Percentiles rank a stretch among this genome's conserved stretches.
These are phyloP conservation scores for Meloidogyne floridensis DNA, from an alignment of 1,140 invertebrate species.

Conservation along the genomic window DNA sequence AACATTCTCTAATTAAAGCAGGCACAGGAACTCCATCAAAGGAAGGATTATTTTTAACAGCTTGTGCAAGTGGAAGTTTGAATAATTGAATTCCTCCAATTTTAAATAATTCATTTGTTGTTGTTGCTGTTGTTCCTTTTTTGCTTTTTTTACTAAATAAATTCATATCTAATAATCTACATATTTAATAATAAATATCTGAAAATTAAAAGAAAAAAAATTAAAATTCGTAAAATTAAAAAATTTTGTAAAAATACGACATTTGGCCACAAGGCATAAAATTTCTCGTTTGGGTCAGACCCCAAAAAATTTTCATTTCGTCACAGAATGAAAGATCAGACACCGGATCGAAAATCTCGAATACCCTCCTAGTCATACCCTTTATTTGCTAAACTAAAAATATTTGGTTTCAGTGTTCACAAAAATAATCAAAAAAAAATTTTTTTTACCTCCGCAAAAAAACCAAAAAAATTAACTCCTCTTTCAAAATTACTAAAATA, in stretches of 20 bases:
- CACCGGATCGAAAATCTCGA: too few species aligned
- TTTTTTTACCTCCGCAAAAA: too few species aligned
- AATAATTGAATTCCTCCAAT: slow-evolving; percentile 33
- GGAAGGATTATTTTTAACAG: slow-evolving; percentile 42
- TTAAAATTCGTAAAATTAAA: neutral
- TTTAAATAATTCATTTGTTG: neutral
- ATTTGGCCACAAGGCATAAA: too few species aligned
- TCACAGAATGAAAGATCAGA: too few species aligned
- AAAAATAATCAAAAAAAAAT: neutral
- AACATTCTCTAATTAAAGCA: slow-evolving; percentile 49
- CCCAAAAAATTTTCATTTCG: too few species aligned
- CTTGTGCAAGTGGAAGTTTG: slow-evolving; percentile 44
- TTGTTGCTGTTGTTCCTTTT: slow-evolving; percentile 16
- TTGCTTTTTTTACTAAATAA: slow-evolving; percentile 36
- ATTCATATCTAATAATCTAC: slow-evolving; percentile 20
- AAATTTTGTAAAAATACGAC: neutral
- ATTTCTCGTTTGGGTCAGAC: too few species aligned
- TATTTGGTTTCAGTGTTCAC: too few species aligned
- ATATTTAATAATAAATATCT: neutral
- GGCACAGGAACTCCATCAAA: slow-evolving; percentile 57
- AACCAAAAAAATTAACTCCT: neutral
- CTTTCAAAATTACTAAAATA: neutral
- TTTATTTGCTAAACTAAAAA: too few species aligned
- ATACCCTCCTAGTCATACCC: too few species aligned
- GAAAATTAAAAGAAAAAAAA: neutral